Base-by-base conservation (phyloP, 2,888 invertebrate genomes). In the Notodonta dromedarius region DNA sequence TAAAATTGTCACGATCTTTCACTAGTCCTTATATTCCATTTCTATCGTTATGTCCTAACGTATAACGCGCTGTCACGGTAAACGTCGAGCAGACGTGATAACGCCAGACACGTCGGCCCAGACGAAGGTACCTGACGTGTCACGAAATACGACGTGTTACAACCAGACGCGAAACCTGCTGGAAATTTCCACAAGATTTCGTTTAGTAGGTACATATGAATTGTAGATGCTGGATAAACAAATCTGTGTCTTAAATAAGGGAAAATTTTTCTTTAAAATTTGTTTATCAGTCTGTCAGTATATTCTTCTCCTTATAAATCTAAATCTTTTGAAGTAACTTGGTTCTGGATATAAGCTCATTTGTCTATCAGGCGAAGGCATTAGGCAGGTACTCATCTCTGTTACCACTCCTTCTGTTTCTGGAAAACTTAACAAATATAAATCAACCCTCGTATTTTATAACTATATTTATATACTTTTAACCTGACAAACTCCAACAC, bases 71-170 rank as follows among this genome's bases (percentile, higher is more conserved):
- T 52, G 52, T 32, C 24, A 32, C 12, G n/a, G n/a, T 39, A 11
- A 54, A 35, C 54, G 14, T 13, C 39, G n/a, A 7, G 54, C 39
- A 54, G 40, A 56, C 55, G 59, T 39, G 59, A 59, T 59, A 59
- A 51, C 59, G 59, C 12, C 59, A 35, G 46, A 14, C 54, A 54
- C 14, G 39, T 54, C 54, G 11, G 13, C 39, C 8, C 39, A 54
- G 39, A 54, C 54, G 54, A 39, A 54, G 54, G 54, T 54, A 14
- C 39, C 39, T 39, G 54, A 35, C 39, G 54, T 54, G 54, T 54
- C 54, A 12, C 54, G 54, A 39, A 54, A 54, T 54, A 35, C 35
- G 14, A 54, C 8, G n/a, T 54, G 32, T 54, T 54, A 8, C 39
- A 12, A 2, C 39, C 32, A 52, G 52, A 13, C 32, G 13, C 52